Percentiles rank a stretch among this genome's conserved stretches.
Conservation (phyloP, 1,140 invertebrate genomes). For the Hetaerina americana region DNA sequence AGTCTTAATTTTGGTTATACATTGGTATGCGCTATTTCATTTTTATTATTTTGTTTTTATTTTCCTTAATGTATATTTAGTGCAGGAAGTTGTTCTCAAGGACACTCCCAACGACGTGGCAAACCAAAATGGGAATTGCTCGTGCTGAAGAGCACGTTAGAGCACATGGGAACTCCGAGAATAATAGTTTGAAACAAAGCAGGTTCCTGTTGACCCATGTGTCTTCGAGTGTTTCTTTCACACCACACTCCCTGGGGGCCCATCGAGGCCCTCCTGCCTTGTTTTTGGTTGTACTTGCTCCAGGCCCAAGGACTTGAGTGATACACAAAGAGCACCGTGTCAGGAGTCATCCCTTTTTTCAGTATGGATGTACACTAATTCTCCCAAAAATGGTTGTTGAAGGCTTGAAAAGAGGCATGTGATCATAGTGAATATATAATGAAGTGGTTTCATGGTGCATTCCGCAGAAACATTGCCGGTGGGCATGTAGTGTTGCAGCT, state of each 20-base stretch:
- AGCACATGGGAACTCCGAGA: neutral
- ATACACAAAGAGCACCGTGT: no score
- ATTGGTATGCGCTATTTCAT: constrained; percentile 22
- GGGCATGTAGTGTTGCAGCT: constrained; percentile 4
- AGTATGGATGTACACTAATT: neutral
- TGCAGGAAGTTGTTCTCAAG: constrained; percentile 96
- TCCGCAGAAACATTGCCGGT: constrained; percentile 7
- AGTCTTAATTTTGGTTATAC: no score
- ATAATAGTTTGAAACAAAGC: no score
- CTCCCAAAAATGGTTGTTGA: neutral
- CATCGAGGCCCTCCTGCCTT: no score
- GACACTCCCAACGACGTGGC: constrained; percentile 85
- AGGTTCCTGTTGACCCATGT: no score
- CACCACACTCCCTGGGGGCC: no score
- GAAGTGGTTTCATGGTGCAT: constrained; percentile 7
- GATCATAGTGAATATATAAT: constrained; percentile 22
- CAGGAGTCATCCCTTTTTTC: no score
- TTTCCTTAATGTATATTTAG: constrained; percentile 58
- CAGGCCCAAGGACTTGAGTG: no score
- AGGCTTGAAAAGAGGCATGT: neutral
- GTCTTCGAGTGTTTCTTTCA: no score
- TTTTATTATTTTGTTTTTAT: constrained; percentile 31
- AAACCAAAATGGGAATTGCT: constrained; percentile 81
- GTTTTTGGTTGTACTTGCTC: no score
- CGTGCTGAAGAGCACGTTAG: constrained; percentile 50